phyloP scores from a whole-genome alignment of 2,797 vertebrate genomes.

The Glossophaga mutica region DNA sequence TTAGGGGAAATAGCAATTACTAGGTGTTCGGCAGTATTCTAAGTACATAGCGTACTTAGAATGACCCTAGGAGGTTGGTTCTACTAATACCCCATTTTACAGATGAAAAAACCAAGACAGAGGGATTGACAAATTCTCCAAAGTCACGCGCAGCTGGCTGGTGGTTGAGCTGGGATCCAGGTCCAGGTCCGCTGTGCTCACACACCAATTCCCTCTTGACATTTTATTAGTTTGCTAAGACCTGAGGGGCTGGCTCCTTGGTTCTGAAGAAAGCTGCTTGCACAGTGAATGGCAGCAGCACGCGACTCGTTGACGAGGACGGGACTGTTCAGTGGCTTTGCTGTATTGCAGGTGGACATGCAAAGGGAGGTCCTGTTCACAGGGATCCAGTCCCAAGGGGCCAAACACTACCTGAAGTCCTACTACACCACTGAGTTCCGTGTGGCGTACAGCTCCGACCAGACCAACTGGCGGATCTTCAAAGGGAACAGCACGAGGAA shows the following conservation, averaged over 20 bases:
- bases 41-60: neutral
- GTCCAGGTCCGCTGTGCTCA: neutral
- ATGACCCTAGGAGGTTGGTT: neutral
- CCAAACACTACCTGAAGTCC: constrained; percentile 84
- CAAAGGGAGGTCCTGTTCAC: constrained; percentile 91
- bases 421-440: constrained; percentile 86
- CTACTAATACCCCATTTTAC: neutral
- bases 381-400: constrained; percentile 94
- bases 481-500: constrained; percentile 87
- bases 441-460: constrained; percentile 92
- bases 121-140: neutral
- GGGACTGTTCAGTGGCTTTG: constrained; percentile 10
- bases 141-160: neutral
- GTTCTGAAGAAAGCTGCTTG: neutral
- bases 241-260: neutral
- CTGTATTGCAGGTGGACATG: constrained; percentile 90
- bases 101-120: neutral
- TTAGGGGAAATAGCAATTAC: neutral
- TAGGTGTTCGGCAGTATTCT: neutral
- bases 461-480: constrained; percentile 88
- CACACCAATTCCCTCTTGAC: neutral
- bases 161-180: neutral
- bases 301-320: neutral
- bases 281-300: neutral
- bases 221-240: neutral